Conservation (phyloP, 2,113 vertebrate genomes). For the Ictalurus furcatus region DNA sequence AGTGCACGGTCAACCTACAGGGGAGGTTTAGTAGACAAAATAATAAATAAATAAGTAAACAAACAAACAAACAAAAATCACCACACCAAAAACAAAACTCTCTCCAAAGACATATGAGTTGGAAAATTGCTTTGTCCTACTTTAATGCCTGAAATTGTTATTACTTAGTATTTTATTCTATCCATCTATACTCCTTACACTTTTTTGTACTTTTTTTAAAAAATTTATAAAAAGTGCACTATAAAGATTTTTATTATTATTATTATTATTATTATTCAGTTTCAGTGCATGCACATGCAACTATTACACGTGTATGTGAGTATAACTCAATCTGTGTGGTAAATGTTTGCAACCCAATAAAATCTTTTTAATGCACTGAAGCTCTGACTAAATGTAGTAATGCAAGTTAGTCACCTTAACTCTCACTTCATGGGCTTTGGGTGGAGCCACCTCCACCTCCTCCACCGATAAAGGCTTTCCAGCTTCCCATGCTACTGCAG, state of each 20-base stretch:
- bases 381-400: neutral
- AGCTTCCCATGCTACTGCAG: constrained; percentile 78
- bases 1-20: neutral
- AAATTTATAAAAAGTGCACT: neutral
- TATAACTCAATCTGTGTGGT: neutral
- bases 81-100: too few species aligned
- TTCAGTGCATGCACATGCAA: neutral
- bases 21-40: too few species aligned
- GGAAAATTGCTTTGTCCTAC: neutral
- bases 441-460: constrained; percentile 80
- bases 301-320: neutral
- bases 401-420: constrained; percentile 73
- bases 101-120: neutral
- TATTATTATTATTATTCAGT: neutral
- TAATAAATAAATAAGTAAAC: too few species aligned
- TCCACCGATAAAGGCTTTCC: constrained; percentile 76
- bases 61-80: too few species aligned
- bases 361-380: neutral
- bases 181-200: too few species aligned
- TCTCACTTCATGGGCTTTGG: constrained; percentile 77
- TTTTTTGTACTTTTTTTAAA: neutral
- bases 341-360: neutral
- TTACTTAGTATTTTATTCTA: too few species aligned
- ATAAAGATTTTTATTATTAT: neutral
- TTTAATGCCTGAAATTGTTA: neutral